Evolutionary conservation across 2,888 invertebrate genomes (phyloP).

Genomic region (Pristionchus maxplancki): DNA sequence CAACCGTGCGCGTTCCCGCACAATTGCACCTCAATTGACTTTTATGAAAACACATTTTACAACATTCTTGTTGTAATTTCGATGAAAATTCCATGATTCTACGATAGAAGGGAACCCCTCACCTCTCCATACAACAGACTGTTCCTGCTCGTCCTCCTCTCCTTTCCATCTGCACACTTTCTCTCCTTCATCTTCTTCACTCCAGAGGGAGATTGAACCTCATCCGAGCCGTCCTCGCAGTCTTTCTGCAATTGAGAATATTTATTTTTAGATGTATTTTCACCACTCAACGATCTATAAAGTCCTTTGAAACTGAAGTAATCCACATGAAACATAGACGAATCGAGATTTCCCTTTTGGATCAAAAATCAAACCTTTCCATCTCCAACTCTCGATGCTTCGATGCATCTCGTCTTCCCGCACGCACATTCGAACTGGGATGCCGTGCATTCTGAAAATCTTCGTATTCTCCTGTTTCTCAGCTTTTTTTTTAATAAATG

Average conservation of each 20-base stretch:
- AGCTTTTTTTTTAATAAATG: background rate
- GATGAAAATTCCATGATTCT: too few relatives aligned
- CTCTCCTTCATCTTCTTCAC: background rate
- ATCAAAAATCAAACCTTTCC: slow-evolving; percentile 77
- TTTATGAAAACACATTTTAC: background rate
- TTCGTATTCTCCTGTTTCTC: background rate
- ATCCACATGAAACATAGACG: background rate
- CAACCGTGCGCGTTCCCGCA: slow-evolving; percentile 55
- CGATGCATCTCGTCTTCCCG: slow-evolving; percentile 79
- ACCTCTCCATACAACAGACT: slow-evolving; percentile 51
- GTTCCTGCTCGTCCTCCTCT: slow-evolving; percentile 24
- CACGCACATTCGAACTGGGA: slow-evolving; percentile 79
- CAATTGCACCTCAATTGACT: slow-evolving; percentile 52
- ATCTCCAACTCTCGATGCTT: slow-evolving; percentile 77
- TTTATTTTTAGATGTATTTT: background rate
- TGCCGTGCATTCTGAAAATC: slow-evolving; percentile 77
- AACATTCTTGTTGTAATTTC: background rate
- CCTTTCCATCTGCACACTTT: slow-evolving; percentile 47
- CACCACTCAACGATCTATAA: background rate
- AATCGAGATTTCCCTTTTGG: background rate
- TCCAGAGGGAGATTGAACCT: slow-evolving; percentile 40
- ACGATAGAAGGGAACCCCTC: background rate
- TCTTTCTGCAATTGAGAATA: slow-evolving; percentile 54
- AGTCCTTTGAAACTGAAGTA: background rate
- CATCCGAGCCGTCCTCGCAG: slow-evolving; percentile 68